Base-by-base conservation (phyloP, 2,113 vertebrate species). In the Gymnobelideus leadbeateri region DNA sequence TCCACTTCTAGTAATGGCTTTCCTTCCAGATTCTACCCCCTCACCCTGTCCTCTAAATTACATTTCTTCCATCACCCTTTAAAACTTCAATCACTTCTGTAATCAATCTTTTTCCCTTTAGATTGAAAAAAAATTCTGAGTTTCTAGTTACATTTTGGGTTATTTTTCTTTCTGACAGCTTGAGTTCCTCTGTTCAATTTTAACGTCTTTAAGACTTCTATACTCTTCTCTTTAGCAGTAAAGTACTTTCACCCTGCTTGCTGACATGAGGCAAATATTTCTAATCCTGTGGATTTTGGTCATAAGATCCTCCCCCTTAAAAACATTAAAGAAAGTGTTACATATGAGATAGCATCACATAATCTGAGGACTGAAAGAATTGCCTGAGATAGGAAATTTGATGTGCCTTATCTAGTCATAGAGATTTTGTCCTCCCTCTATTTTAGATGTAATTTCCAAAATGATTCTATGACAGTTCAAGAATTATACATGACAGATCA, bases 31-130 rank as follows among this genome's bases (percentile, higher is more conserved):
- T 89, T 57, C 26, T 93, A 61, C 90, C 26, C 19, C n/a, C 19
- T 7, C 11, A n/a, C 37, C 68, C 16, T 10, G 31, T 84, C 37
- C 68, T 43, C 55, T 61, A 46, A 24, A 6, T 91, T 94, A 54
- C 8, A 47, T 91, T 52, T 52, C 54, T 11, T 54, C 14, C 84
- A 49, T 46, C 92, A 49, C 19, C 31, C 89, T 89, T 51, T 43
- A 55, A 47, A 7, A 92, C n/a, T 51, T 26, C 90, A 52, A 31
- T 94, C 53, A 24, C 19, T 26, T 3, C 21, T 52, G 23, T 50
- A 57, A 92, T 89, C 52, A 90, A 46, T 89, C 90, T 94, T 61
- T 93, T 91, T 92, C 91, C n/a, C 37, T n/a, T 95, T 96, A 43
- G 24, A 49, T 21, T n/a, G n/a, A 37, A 10, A 23, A 10, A 23